These are phyloP conservation scores for Oxytorus armatus DNA, from an alignment of 2,888 invertebrate genomes.

Conservation along the genomic window DNA sequence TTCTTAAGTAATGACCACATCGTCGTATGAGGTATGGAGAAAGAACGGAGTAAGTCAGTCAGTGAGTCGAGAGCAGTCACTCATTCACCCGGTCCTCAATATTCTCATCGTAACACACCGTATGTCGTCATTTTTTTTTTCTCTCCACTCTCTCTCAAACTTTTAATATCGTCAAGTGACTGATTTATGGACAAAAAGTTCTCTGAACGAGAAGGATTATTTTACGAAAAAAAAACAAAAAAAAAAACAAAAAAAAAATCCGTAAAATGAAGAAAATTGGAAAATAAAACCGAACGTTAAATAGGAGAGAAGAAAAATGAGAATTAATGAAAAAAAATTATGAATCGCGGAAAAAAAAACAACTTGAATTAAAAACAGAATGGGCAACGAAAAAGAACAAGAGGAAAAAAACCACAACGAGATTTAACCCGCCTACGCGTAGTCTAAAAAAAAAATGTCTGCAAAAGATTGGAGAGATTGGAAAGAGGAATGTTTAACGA, in stretches of 20 bases:
- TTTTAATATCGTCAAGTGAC: neutral
- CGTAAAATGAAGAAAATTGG: too few species aligned
- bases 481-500: slow-evolving; percentile 23
- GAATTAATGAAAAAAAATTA: neutral
- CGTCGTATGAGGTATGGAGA: slow-evolving; percentile 31
- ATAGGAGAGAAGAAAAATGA: neutral
- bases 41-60: slow-evolving; percentile 67
- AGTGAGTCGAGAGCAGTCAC: slow-evolving; percentile 60
- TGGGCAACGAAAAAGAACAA: neutral
- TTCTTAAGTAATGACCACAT: slow-evolving; percentile 70
- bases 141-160: neutral
- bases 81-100: slow-evolving; percentile 57
- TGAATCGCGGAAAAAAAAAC: neutral
- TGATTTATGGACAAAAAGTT: neutral
- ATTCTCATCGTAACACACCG: slow-evolving; percentile 21
- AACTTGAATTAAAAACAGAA: neutral
- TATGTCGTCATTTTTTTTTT: neutral
- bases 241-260: too few species aligned
- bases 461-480: neutral
- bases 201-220: neutral
- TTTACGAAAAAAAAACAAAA: too few species aligned
- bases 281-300: too few species aligned
- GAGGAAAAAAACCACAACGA: neutral
- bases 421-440: too few species aligned
- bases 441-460: neutral